Evolutionary conservation across 2,888 invertebrate genomes (phyloP), one percentile per base, ranked within the genome.

Genomic region (Troides aeacus): DNA sequence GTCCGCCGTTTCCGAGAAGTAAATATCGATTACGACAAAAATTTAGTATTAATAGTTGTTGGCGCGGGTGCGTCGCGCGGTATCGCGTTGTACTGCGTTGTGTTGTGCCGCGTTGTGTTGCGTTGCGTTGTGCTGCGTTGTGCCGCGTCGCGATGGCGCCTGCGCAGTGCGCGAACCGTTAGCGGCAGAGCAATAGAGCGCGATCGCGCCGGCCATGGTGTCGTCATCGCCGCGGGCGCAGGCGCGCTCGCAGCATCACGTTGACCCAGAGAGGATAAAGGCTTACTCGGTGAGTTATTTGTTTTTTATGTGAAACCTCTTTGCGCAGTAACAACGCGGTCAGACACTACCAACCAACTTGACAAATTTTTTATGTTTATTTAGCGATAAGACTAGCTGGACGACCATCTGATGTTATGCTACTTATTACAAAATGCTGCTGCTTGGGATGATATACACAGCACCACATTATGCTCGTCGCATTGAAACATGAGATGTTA

Each of bases 221-320:
- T 92, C 92, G 83, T 92, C 92, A 83, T 92, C 92, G 81, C 92
- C 92, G 83, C 90, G 90, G 73, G 89, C 91, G 84, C 90, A 89
- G 79, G 80, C 89, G 72, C 90, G 91, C 75, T 87, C 87, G 83
- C 87, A 87, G 74, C 88, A 87, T 83, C 89, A 89, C 76, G 88
- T 92, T 83, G 92, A 92, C 85, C 89, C 90, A 82, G 88, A 91
- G 82, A 88, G 91, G 83, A 91, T 92, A 80, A 90, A 91, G 79
- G 90, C 89, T 73, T 92, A 92, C 81, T 90, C 90, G 73, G 92
- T 92, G 77, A 90, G 92, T 91, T 86, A 12, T 39, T 36, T 59
- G 36, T 81, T 77, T 72, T 73, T 74, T 73, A 59, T 64, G 57
- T 58, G 30, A 21, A 42, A 39, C 7, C 39, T 10, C 7, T 10